phyloP scores from a whole-genome alignment of 2,888 invertebrate species.

The Habrosyne pyritoides region DNA sequence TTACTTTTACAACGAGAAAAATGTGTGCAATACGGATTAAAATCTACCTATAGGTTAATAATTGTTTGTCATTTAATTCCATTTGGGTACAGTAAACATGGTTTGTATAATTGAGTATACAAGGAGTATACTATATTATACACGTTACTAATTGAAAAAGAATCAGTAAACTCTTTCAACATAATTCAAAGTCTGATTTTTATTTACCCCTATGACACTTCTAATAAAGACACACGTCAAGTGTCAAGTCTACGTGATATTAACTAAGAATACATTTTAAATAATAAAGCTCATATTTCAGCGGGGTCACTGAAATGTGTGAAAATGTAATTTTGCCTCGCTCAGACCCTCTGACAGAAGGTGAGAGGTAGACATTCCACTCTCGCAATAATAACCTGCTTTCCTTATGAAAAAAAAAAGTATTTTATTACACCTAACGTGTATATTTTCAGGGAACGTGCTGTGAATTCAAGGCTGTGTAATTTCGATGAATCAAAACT shows the following conservation, averaged over 20 bases:
- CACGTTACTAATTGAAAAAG: no score
- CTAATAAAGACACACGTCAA: conserved; percentile 12
- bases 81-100: no score
- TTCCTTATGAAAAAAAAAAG: conserved; percentile 23
- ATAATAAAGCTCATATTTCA: conserved; percentile 44
- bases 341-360: conserved; percentile 11
- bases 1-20: no score
- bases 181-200: no score
- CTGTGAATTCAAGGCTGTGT: conserved; percentile 24
- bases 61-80: no score
- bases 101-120: no score
- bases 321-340: conserved; percentile 43
- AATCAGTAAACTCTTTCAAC: no score
- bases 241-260: conserved; percentile 18
- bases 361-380: conserved; percentile 20
- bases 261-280: conserved; percentile 32
- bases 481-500: conserved; percentile 19
- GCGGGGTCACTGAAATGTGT: conserved; percentile 41
- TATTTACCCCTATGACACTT: conserved; percentile 4
- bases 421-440: conserved; percentile 21
- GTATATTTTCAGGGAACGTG: conserved; percentile 19
- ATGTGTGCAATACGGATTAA: no score
- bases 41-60: no score
- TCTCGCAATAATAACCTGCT: conserved; percentile 17
- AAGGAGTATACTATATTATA: no score